Base-by-base conservation (phyloP, 2,113 vertebrate species). In the Xiphorhynchus elegans region DNA sequence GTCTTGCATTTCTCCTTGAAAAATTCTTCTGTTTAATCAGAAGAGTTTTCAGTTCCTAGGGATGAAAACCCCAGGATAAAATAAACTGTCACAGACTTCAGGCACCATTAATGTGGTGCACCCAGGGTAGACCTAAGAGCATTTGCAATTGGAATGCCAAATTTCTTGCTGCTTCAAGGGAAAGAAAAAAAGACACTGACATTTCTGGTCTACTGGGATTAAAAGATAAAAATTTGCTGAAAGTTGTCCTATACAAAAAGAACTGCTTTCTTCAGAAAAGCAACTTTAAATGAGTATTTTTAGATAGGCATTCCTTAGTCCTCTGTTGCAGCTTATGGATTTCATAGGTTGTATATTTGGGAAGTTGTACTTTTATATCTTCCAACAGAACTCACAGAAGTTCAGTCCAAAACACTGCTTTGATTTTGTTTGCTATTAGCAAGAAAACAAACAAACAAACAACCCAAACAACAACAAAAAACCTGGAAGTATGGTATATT, bases 31-130 rank as follows among this genome's bases (percentile, higher is more conserved):
- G 3, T 28, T 78, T 66, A 28, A 25, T 55, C 7, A 2, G 5
- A 9, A 28, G 29, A 12, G 6, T 49, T 88, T 84, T 67, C 20
- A 15, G 16, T 29, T 78, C 40, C 64, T 37, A 25, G 29, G 39
- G 9, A 24, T 39, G 25, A 52, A 46, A 76, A 52, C 28, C 26
- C 18, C n/a, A 35, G 44, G 28, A 15, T 68, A 92, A 64, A 87
- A 40, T 23, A 59, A 87, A 70, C 19, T 1, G 1, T 6, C 29
- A 20, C 0, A 1, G 29, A 37, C 23, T 28, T 50, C 40, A 44
- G 26, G 28, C 1, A 5, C 35, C 3, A 3, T 33, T 29, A 33
- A 47, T 37, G 44, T 47, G 9, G 28, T 0, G 2, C 1, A 7
- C 21, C 18, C 21, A 62, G 35, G 7, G 47, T 13, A 44, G 35